A percentile compares a stretch with the other conserved stretches of the same genome.
Conservation (phyloP, 2,113 vertebrate genomes). For the Eidolon helvum region DNA sequence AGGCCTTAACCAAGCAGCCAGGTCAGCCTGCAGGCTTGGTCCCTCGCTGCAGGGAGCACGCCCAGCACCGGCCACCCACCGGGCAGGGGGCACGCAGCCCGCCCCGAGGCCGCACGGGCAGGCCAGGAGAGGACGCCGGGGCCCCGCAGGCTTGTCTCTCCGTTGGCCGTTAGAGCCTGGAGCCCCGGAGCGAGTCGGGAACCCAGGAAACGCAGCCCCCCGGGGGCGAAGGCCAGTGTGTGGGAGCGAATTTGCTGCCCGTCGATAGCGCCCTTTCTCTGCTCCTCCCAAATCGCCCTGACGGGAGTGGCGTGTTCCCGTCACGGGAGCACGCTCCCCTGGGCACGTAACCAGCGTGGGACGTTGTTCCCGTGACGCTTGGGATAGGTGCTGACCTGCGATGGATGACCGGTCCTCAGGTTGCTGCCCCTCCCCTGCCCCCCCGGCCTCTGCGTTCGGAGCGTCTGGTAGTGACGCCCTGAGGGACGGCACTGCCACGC, state of each 20-base stretch:
- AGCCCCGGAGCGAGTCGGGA: background rate
- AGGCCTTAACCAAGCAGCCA: background rate
- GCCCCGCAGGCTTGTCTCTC: background rate
- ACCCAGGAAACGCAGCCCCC: background rate
- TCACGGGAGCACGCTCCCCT: background rate
- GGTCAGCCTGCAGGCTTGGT: background rate
- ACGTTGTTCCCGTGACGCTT: fast-evolving
- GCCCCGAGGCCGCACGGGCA: background rate
- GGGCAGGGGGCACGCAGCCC: too few species aligned
- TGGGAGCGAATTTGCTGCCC: background rate
- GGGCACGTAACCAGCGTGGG: fast-evolving
- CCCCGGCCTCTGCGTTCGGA: too few species aligned
- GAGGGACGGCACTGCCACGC: background rate
- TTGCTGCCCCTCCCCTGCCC: too few species aligned
- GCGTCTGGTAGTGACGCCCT: background rate
- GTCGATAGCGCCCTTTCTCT: too few species aligned
- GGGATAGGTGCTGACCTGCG: background rate
- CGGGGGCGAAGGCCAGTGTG: background rate
- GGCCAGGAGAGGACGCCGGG: background rate
- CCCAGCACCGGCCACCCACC: background rate
- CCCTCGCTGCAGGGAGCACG: background rate
- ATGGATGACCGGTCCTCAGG: too few species aligned
- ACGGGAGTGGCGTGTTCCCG: background rate
- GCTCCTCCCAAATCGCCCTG: fast-evolving
- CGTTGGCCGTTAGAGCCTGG: background rate